Percentiles rank a stretch among this genome's conserved stretches.
Conservation (phyloP, 2,888 invertebrate genomes). For the Harpalus rubripes region DNA sequence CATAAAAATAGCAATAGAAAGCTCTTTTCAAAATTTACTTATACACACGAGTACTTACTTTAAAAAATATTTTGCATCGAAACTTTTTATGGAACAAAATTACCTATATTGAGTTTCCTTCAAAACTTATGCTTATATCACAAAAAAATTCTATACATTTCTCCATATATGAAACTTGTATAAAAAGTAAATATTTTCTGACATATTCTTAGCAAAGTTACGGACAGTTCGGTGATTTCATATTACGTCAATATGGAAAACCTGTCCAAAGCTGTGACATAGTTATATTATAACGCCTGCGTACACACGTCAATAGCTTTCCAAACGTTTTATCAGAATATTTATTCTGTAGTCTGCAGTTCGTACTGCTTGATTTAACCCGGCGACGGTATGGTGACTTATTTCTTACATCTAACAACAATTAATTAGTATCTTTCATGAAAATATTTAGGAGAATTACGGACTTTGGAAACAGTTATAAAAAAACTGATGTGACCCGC, state of each 20-base stretch:
- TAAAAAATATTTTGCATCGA: too few relatives aligned
- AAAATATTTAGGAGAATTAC: too few relatives aligned
- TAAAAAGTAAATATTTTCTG: background rate
- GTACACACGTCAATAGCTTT: background rate
- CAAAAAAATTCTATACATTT: background rate
- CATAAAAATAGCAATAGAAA: too few relatives aligned
- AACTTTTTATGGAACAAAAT: too few relatives aligned
- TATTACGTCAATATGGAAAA: conserved; percentile 19
- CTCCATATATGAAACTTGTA: background rate
- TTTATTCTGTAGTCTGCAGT: background rate
- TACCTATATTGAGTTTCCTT: too few relatives aligned
- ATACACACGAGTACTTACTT: too few relatives aligned
- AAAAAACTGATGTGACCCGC: too few relatives aligned
- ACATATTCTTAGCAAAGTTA: conserved; percentile 21
- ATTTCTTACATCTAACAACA: too few relatives aligned
- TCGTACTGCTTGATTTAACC: background rate
- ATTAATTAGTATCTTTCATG: too few relatives aligned
- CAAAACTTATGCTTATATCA: background rate
- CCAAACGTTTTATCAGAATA: conserved; percentile 3
- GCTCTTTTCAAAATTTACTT: too few relatives aligned
- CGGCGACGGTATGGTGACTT: too few relatives aligned
- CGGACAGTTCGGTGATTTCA: conserved; percentile 33
- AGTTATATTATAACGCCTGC: background rate
- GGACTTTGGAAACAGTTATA: too few relatives aligned
- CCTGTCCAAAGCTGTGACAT: background rate